phyloP scores from a whole-genome alignment of 2,797 vertebrate genomes.

The Pristis pectinata region DNA sequence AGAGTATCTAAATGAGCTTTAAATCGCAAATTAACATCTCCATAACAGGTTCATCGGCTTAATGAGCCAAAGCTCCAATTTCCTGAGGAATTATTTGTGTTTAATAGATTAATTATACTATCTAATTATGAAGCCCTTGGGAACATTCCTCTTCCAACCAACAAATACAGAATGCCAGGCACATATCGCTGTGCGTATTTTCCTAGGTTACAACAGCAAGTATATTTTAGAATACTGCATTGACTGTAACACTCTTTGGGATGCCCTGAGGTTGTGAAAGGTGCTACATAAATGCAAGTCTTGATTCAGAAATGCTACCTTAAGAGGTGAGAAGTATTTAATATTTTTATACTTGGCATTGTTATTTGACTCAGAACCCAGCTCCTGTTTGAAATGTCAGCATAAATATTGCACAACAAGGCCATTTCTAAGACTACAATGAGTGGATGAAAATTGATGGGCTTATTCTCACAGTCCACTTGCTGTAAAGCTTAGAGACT shows the following conservation, averaged over 20 bases:
- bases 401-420: background rate
- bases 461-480: no score
- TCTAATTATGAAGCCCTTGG: background rate
- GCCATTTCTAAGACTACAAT: background rate
- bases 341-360: background rate
- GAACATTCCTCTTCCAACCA: background rate
- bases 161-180: background rate
- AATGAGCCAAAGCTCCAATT: background rate
- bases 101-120: background rate
- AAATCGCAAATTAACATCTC: background rate
- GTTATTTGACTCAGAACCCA: background rate
- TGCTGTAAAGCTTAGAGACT: background rate
- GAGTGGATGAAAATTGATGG: no score
- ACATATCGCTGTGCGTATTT: background rate
- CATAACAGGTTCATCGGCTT: no score
- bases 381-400: background rate
- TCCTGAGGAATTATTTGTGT: background rate
- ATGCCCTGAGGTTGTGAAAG: background rate
- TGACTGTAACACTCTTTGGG: background rate
- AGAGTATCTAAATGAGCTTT: background rate
- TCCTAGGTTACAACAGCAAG: background rate
- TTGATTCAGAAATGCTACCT: background rate
- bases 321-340: no score
- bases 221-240: background rate
- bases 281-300: background rate